phyloP scores from a whole-genome alignment of 2,888 invertebrate species.

The Scelioninae gen. 2 region DNA sequence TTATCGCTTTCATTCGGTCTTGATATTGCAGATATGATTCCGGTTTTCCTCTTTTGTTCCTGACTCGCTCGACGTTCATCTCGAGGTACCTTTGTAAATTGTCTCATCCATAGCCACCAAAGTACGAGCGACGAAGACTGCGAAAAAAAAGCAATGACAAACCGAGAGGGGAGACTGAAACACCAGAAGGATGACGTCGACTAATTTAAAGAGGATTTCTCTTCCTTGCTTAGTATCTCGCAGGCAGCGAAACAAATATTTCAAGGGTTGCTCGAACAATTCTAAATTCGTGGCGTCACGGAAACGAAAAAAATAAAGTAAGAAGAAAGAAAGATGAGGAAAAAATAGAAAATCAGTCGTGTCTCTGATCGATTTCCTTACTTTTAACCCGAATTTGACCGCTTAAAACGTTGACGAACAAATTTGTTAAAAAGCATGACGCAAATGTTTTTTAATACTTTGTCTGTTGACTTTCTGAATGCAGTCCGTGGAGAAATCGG shows the following conservation, averaged over 20 bases:
- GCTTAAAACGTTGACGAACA: not conserved
- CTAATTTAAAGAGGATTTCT: constrained; percentile 45
- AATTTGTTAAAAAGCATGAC: constrained; percentile 12
- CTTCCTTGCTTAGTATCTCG: constrained; percentile 9
- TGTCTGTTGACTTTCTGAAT: not conserved
- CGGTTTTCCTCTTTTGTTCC: constrained; percentile 38
- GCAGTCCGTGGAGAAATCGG: not conserved
- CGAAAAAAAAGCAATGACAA: constrained; percentile 7
- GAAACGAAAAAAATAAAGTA: constrained; percentile 3
- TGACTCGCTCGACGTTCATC: constrained; percentile 27
- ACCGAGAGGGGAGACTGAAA: constrained; percentile 19
- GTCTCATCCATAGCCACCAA: constrained; percentile 16
- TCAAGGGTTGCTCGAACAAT: constrained; percentile 21
- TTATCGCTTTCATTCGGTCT: constrained; percentile 37
- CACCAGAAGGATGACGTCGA: constrained; percentile 38
- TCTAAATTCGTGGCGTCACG: too few relatives aligned
- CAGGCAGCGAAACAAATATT: constrained; percentile 25
- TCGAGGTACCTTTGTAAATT: constrained; percentile 39
- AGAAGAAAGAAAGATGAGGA: too few relatives aligned
- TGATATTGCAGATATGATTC: constrained; percentile 40
- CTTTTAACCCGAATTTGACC: constrained; percentile 13
- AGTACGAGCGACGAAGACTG: constrained; percentile 7
- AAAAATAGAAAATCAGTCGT: constrained; percentile 9
- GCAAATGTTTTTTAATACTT: constrained; percentile 1
- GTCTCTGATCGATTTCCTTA: constrained; percentile 6